phyloP scores from a whole-genome alignment of 2,888 invertebrate genomes.

The Furcula furcula region DNA sequence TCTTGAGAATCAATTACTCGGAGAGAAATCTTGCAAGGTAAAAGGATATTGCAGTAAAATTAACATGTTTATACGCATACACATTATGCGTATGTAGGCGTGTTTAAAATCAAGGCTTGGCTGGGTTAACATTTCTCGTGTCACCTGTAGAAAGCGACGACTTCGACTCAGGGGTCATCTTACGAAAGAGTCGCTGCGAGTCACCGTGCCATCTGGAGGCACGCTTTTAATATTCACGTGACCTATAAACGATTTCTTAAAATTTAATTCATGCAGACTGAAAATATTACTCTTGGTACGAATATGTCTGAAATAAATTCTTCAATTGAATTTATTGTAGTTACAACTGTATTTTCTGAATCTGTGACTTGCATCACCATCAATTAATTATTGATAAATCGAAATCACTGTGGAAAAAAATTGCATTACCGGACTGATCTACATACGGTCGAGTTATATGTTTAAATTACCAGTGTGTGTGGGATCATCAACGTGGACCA shows the following conservation, averaged over 20 bases:
- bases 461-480: no score
- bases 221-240: conserved; percentile 32
- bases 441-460: no score
- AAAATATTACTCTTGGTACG: no score
- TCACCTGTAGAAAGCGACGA: conserved; percentile 64
- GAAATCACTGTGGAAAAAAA: background rate
- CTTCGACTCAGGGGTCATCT: conserved; percentile 59
- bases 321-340: conserved; percentile 13
- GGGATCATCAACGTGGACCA: no score
- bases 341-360: conserved; percentile 1
- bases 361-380: background rate
- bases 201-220: conserved; percentile 44
- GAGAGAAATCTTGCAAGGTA: no score
- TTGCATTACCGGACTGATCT: no score
- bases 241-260: conserved; percentile 24
- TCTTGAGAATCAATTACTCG: no score
- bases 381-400: background rate
- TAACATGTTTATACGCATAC: conserved; percentile 5
- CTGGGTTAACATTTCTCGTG: conserved; percentile 52
- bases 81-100: conserved; percentile 8
- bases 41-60: no score
- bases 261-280: no score
- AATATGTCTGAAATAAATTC: no score
- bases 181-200: conserved; percentile 56
- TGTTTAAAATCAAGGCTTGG: conserved; percentile 25